phyloP scores from a whole-genome alignment of 2,113 vertebrate species.

The Microtus pennsylvanicus region DNA sequence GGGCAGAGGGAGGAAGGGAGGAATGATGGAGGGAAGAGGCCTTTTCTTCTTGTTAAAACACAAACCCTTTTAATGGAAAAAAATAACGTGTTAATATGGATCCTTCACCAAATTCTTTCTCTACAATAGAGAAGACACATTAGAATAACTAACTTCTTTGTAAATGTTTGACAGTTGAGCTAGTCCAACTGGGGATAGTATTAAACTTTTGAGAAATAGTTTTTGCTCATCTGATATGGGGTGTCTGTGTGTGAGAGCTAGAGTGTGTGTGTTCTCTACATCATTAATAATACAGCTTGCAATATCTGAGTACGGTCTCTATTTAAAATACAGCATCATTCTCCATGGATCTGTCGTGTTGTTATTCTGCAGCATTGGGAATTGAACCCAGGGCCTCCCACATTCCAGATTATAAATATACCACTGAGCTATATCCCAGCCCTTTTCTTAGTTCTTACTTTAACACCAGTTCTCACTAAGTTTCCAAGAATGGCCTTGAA shows the following conservation, averaged over 20 bases:
- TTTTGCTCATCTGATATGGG: background rate
- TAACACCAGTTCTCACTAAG: background rate
- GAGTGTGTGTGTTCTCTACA: background rate
- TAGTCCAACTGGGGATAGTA: background rate
- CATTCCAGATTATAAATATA: background rate
- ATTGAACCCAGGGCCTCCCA: background rate
- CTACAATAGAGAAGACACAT: background rate
- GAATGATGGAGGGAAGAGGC: background rate
- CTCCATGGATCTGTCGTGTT: background rate
- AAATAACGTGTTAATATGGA: background rate
- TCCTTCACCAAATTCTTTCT: background rate
- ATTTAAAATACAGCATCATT: background rate
- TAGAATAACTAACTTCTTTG: slow-evolving; percentile 7
- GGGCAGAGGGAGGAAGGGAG: background rate
- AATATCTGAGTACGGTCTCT: background rate
- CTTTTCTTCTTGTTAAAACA: background rate
- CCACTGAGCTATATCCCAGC: background rate
- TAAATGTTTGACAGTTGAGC: background rate
- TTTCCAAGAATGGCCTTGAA: background rate
- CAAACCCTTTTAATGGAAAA: background rate
- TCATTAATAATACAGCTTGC: background rate
- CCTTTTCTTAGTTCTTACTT: background rate
- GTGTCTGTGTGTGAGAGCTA: background rate
- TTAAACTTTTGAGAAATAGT: background rate
- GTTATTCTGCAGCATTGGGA: background rate